Evolutionary conservation across 2,888 invertebrate species (phyloP), one percentile per base, ranked within the genome.

Genomic region (Bursaphelenchus okinawaensis): DNA sequence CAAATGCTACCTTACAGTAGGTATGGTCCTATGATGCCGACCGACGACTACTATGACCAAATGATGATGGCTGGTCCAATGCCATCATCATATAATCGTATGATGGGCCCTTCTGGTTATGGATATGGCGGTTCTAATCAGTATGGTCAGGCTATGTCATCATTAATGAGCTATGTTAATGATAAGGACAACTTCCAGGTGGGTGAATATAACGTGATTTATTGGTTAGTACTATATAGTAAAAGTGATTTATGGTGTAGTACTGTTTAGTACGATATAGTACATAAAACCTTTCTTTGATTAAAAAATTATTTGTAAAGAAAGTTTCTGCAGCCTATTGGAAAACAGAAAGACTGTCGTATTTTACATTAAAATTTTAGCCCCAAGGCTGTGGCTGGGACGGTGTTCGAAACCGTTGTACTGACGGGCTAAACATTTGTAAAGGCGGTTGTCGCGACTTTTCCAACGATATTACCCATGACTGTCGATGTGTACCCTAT

Each of bases 321-420:
- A n/a, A n/a, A n/a, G n/a, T n/a, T n/a, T n/a, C n/a, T n/a, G n/a
- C n/a, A n/a, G n/a, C n/a, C n/a, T n/a, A n/a, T n/a, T n/a, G n/a
- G n/a, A n/a, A n/a, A n/a, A n/a, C n/a, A n/a, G n/a, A n/a, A n/a
- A n/a, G n/a, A n/a, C n/a, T n/a, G n/a, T n/a, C n/a, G n/a, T n/a
- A n/a, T n/a, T n/a, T n/a, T n/a, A n/a, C n/a, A n/a, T n/a, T n/a
- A n/a, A n/a, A n/a, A 9, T 24, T 54, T 52, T 20, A 71, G 72
- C 54, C 70, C 7, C 74, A 72, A 24, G 72, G 72, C n/a, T 71
- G 72, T 52, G 74, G 68, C 9, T 71, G 65, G 60, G 72, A 71
- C 19, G 54, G 24, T 19, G 31, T 24, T 7, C 7, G 65, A 7
- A 51, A 66, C 16, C 56, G 59, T 4, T 71, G 72, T 20, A 31